Evolutionary conservation across 1,140 invertebrate genomes (phyloP).

Genomic region (Pararge aegeria): DNA sequence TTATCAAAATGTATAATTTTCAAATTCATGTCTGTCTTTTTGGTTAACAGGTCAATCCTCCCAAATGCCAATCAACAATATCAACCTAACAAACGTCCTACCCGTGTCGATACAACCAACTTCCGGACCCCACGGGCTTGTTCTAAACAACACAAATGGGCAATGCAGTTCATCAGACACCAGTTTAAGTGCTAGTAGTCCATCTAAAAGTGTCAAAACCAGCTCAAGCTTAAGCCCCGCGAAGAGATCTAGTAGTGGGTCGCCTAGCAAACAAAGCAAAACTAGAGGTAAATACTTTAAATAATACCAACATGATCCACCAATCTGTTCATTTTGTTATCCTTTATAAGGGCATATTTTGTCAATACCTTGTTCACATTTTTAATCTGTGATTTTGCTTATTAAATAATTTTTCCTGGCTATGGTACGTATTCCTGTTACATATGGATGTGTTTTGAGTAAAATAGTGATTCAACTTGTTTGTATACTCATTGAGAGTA

Average conservation of each 20-base stretch:
- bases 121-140: slow-evolving; percentile 62
- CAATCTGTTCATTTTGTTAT: no score
- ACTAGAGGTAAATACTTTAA: slow-evolving; percentile 81
- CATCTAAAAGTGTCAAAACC: slow-evolving; percentile 91
- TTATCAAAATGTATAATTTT: no score
- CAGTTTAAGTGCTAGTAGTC: slow-evolving; percentile 86
- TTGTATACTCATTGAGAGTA: no score
- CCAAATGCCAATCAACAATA: slow-evolving; percentile 64
- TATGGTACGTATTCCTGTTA: no score
- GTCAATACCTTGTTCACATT: no score
- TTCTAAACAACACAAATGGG: slow-evolving; percentile 65
- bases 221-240: slow-evolving; percentile 91
- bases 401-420: no score
- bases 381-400: no score
- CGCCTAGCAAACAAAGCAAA: slow-evolving; percentile 88
- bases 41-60: slow-evolving; percentile 50
- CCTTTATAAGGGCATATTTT: no score
- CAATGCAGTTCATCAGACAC: slow-evolving; percentile 76
- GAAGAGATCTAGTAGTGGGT: slow-evolving; percentile 91
- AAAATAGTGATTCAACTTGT: no score
- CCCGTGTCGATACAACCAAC: slow-evolving; percentile 61
- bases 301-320: no score
- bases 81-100: slow-evolving; percentile 51
- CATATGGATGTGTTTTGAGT: no score
- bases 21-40: no score